These are phyloP conservation scores for Dexiosoma caninum DNA, from an alignment of 2,888 invertebrate species.

Conservation along the genomic window DNA sequence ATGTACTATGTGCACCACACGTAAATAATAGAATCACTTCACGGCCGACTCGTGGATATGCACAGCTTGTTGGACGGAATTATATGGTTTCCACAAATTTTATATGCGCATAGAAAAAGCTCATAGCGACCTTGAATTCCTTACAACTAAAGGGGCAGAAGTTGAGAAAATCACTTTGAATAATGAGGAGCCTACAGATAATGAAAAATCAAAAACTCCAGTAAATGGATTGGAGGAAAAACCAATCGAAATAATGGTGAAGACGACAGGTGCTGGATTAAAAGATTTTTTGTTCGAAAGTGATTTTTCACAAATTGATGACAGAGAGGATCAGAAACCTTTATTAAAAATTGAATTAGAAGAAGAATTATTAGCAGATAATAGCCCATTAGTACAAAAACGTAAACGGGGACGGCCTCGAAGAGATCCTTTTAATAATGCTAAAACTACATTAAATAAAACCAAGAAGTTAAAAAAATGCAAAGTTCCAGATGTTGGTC, in stretches of 20 bases:
- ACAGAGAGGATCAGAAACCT: slow-evolving; percentile 63
- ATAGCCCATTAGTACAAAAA: not conserved
- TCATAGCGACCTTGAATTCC: slow-evolving; percentile 30
- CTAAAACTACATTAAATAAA: not conserved
- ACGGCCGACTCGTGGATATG: slow-evolving; percentile 63
- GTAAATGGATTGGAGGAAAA: not conserved
- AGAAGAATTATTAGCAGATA: not conserved
- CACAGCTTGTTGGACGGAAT: slow-evolving; percentile 68
- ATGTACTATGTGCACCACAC: not conserved
- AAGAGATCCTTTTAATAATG: not conserved
- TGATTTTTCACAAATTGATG: not conserved
- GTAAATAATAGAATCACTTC: slow-evolving; percentile 1
- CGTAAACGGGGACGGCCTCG: slow-evolving; percentile 25
- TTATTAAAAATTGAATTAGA: not conserved
- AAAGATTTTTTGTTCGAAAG: not conserved
- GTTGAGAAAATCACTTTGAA: not conserved
- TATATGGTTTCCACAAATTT: slow-evolving; percentile 67
- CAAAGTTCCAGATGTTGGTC: not conserved
- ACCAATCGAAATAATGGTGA: too few species aligned
- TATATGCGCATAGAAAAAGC: slow-evolving; percentile 37
- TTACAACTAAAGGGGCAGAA: not conserved
- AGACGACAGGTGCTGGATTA: too few species aligned
- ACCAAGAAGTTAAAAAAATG: not conserved
- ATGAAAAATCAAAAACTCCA: not conserved
- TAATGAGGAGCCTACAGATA: too few species aligned